Conservation (phyloP, 2,113 vertebrate genomes). For the Rattus rattus region DNA sequence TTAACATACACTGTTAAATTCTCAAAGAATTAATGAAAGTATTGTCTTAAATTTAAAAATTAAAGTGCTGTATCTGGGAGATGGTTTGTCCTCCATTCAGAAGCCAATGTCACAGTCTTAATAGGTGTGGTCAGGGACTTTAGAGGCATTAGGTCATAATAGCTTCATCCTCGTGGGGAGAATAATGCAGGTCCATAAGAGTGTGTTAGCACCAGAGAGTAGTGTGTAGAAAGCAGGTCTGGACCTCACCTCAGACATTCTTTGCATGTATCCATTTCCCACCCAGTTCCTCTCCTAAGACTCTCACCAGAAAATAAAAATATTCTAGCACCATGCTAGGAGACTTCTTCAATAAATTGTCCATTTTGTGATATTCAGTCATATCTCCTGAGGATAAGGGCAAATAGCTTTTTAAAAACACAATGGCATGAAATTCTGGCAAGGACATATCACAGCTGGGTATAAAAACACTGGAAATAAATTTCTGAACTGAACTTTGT, state of each 20-base stretch:
- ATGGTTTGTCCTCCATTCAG: no score
- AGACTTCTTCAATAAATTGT: not conserved
- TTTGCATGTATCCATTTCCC: not conserved
- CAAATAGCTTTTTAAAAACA: not conserved
- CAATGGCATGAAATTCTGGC: not conserved
- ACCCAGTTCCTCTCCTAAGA: not conserved
- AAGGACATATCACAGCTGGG: not conserved
- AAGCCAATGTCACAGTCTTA: not conserved
- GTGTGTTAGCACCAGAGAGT: not conserved
- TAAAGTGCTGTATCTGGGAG: not conserved
- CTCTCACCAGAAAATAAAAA: not conserved
- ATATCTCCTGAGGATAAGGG: not conserved
- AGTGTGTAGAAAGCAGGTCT: not conserved
- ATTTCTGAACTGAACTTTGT: not conserved
- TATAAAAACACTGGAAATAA: not conserved
- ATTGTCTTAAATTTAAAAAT: not conserved
- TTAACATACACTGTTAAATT: not conserved
- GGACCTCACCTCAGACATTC: not conserved
- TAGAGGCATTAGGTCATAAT: not conserved
- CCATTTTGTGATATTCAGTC: not conserved
- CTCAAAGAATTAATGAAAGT: not conserved
- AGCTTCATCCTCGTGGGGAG: fast-evolving
- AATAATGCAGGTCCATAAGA: not conserved
- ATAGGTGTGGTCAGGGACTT: not conserved
- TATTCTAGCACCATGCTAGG: not conserved